phyloP scores from a whole-genome alignment of 2,797 vertebrate species.

The Antrozous pallidus region DNA sequence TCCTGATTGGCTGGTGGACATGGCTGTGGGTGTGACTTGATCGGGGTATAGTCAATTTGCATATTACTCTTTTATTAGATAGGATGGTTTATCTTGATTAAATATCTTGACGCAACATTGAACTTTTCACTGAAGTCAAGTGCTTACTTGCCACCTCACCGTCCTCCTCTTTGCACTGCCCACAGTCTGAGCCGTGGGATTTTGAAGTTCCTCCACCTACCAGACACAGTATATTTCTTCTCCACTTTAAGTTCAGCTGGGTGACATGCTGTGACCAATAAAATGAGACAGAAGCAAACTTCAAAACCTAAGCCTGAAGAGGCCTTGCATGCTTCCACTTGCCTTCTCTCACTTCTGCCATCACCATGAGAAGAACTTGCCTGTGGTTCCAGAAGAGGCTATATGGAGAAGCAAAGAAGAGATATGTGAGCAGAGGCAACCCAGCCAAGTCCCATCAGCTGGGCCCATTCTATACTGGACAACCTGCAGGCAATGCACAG shows the following conservation, averaged over 20 bases:
- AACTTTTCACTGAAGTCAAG: not conserved
- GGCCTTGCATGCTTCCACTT: not conserved
- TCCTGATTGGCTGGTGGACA: too few species aligned
- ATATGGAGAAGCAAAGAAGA: not conserved
- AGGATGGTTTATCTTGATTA: not conserved
- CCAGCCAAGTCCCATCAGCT: not conserved
- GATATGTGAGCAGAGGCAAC: not conserved
- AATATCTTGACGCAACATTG: not conserved
- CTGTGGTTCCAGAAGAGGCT: not conserved
- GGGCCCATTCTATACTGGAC: not conserved
- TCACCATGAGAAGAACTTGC: not conserved
- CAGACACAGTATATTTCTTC: not conserved
- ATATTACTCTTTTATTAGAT: too few species aligned
- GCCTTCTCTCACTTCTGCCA: not conserved
- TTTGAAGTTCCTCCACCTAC: not conserved
- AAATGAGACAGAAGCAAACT: not conserved
- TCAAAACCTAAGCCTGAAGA: not conserved
- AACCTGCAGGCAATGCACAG: not conserved
- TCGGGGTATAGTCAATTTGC: too few species aligned
- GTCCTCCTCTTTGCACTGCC: not conserved
- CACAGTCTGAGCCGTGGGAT: not conserved
- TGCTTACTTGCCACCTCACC: accelerated
- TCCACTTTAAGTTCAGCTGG: not conserved
- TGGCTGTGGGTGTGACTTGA: too few species aligned
- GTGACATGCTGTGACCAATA: not conserved